phyloP scores from a whole-genome alignment of 1,140 invertebrate genomes.

The Magallana angulata region DNA sequence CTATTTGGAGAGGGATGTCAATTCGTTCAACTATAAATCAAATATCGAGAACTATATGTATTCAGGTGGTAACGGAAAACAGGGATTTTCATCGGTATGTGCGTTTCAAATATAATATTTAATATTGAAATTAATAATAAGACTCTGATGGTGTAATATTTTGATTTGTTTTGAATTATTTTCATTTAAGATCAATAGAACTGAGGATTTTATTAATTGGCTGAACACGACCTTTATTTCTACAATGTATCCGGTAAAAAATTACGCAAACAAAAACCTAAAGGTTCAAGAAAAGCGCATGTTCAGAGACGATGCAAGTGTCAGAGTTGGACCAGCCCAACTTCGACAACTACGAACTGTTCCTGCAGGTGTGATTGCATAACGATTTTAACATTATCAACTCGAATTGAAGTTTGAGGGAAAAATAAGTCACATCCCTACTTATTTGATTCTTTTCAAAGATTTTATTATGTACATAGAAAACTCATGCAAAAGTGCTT shows the following conservation, averaged over 20 bases:
- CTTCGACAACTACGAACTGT: slow-evolving; percentile 60
- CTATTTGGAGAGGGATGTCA: slow-evolving; percentile 51
- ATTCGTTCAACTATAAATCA: slow-evolving; percentile 40
- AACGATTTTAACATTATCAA: too few species aligned
- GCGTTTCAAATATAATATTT: neutral
- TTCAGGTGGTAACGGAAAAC: neutral
- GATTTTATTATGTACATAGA: too few species aligned
- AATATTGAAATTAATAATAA: neutral
- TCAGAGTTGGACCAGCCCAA: slow-evolving; percentile 64
- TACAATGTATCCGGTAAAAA: slow-evolving; percentile 51
- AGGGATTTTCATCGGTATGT: slow-evolving; percentile 4
- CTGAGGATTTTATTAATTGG: slow-evolving; percentile 48
- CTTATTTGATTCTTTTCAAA: too few species aligned
- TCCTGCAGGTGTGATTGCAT: too few species aligned
- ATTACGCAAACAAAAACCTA: slow-evolving; percentile 51
- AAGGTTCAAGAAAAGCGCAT: slow-evolving; percentile 37
- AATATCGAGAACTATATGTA: slow-evolving; percentile 51
- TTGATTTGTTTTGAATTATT: neutral
- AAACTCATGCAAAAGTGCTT: too few species aligned
- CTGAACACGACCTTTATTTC: slow-evolving; percentile 56
- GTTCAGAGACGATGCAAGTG: slow-evolving; percentile 55
- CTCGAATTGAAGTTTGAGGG: too few species aligned
- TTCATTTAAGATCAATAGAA: neutral
- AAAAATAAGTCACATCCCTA: too few species aligned
- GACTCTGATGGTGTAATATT: too few species aligned